phyloP scores from a whole-genome alignment of 2,888 invertebrate genomes.

The Lasioglossum calceatum region DNA sequence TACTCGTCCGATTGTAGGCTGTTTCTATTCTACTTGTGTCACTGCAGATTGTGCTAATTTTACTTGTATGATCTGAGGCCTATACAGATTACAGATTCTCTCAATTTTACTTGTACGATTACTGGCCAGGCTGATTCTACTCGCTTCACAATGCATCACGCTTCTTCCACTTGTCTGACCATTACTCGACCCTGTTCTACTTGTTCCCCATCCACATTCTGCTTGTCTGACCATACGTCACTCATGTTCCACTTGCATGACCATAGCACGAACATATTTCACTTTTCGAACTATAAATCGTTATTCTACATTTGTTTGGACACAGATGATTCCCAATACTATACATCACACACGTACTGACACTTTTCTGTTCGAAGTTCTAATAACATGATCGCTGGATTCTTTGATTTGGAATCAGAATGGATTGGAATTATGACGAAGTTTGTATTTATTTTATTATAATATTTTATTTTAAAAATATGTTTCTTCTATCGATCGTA shows the following conservation, averaged over 20 bases:
- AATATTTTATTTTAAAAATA: no score
- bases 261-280: background rate
- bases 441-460: background rate
- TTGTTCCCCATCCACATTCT: background rate
- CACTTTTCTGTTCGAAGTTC: background rate
- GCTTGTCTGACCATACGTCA: background rate
- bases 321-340: background rate
- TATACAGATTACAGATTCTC: background rate
- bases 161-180: background rate
- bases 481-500: no score
- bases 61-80: background rate
- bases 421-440: background rate
- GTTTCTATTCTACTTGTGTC: slow-evolving; percentile 2
- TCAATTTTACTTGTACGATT: background rate
- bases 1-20: background rate
- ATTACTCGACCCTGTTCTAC: background rate
- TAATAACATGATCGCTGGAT: background rate
- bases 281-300: background rate
- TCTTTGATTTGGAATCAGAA: background rate
- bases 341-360: background rate
- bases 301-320: background rate
- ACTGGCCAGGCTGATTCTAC: background rate
- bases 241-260: background rate
- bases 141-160: background rate
- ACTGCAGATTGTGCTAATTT: background rate